Evolutionary conservation across 2,797 vertebrate genomes (phyloP).

Genomic region (Balearica regulorum): DNA sequence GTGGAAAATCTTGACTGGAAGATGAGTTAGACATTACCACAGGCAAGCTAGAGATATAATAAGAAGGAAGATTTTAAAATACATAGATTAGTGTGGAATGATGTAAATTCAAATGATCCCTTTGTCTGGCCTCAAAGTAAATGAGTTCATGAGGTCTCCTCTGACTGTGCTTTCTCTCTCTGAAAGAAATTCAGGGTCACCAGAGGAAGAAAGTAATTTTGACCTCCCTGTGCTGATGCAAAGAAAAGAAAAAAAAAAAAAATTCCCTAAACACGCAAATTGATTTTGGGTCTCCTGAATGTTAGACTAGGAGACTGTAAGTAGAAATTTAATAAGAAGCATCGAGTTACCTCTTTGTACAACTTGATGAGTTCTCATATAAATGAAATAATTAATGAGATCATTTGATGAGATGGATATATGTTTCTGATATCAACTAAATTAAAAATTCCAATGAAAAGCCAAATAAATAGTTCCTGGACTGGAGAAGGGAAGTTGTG

Average conservation of each 20-base stretch:
- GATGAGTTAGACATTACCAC: background rate
- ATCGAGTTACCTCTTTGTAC: background rate
- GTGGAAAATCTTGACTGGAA: background rate
- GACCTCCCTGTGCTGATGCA: background rate
- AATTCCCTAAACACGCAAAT: background rate
- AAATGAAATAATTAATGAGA: background rate
- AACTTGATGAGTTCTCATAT: background rate
- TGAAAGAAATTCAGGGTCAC: background rate
- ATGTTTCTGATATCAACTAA: background rate
- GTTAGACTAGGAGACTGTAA: background rate
- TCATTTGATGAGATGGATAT: background rate
- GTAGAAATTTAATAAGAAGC: background rate
- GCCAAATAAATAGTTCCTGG: background rate
- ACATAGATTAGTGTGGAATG: background rate
- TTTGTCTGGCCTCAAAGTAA: background rate
- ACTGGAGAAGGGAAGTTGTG: background rate
- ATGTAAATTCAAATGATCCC: background rate
- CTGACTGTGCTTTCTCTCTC: background rate
- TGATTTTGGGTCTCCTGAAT: background rate
- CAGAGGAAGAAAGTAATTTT: background rate
- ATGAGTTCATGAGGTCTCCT: background rate
- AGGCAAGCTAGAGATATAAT: background rate
- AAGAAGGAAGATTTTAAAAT: background rate
- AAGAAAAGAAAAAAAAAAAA: fast-evolving
- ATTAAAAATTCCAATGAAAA: background rate